Evolutionary conservation across 2,888 invertebrate genomes (phyloP).

Genomic region (Chydorus sphaericus): DNA sequence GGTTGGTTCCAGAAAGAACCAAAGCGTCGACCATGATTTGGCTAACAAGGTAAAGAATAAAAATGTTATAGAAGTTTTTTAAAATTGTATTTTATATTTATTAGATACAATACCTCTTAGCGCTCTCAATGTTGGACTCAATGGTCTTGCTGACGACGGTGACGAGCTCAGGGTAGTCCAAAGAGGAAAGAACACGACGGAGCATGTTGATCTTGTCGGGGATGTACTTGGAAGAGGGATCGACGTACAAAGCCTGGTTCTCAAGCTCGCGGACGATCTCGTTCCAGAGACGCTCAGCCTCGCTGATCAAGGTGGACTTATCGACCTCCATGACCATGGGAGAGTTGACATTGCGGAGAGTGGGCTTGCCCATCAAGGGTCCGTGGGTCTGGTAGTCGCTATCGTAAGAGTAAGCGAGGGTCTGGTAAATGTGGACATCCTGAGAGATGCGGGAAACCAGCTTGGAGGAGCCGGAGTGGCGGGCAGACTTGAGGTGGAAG

Average conservation of each 20-base stretch:
- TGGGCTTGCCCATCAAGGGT: slow-evolving; percentile 10
- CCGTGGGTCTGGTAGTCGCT: slow-evolving; percentile 7
- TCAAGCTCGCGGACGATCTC: slow-evolving; percentile 13
- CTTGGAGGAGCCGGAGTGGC: background rate
- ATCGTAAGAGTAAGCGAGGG: slow-evolving; percentile 12
- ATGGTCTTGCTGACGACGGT: background rate
- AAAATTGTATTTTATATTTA: background rate
- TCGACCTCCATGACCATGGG: slow-evolving; percentile 5
- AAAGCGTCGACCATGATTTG: slow-evolving; percentile 24
- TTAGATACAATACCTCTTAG: background rate
- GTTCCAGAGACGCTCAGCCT: slow-evolving; percentile 5
- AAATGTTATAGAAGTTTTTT: background rate
- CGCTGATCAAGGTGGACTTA: background rate
- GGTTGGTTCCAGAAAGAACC: slow-evolving; percentile 26
- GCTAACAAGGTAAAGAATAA: slow-evolving; percentile 18
- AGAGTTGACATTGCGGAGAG: slow-evolving; percentile 7
- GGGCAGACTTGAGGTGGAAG: background rate
- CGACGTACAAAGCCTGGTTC: slow-evolving; percentile 13
- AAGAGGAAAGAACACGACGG: slow-evolving; percentile 5
- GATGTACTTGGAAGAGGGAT: slow-evolving; percentile 3
- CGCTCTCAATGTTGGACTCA: background rate
- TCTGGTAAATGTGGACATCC: slow-evolving; percentile 8
- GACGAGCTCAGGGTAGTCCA: slow-evolving; percentile 11
- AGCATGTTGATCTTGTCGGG: slow-evolving; percentile 14
- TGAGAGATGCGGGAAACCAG: background rate